Evolutionary conservation across 2,113 vertebrate genomes (phyloP).

Genomic region (Prochilodus magdalenae): DNA sequence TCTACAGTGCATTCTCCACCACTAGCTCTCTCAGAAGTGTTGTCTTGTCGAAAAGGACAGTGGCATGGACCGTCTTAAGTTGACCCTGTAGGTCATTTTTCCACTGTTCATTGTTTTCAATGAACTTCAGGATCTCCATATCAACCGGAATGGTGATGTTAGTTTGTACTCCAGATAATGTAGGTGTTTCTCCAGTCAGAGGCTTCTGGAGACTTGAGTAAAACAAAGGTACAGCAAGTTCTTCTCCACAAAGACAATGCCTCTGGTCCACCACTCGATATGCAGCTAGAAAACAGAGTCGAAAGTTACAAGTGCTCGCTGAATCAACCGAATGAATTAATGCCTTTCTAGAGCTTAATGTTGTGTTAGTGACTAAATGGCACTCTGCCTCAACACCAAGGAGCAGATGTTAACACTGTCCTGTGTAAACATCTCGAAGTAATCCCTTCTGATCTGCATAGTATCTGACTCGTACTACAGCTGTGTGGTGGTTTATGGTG

Average conservation of each 20-base stretch:
- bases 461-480: too few species aligned
- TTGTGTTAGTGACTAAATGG: too few species aligned
- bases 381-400: too few species aligned
- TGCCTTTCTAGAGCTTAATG: too few species aligned
- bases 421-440: too few species aligned
- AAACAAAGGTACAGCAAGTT: constrained; percentile 30
- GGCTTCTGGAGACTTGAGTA: too few species aligned
- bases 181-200: constrained; percentile 43
- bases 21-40: background rate
- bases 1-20: constrained; percentile 46
- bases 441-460: too few species aligned
- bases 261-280: constrained; percentile 45
- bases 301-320: background rate
- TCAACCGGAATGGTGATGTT: constrained; percentile 37
- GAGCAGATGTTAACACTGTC: too few species aligned
- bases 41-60: constrained; percentile 23
- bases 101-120: constrained; percentile 22
- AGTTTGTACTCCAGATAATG: constrained; percentile 16
- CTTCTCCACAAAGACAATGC: constrained; percentile 40
- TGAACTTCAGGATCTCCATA: constrained; percentile 24
- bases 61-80: constrained; percentile 41
- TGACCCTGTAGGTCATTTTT: constrained; percentile 40
- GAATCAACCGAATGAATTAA: too few species aligned
- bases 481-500: too few species aligned
- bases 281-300: constrained; percentile 43